Conservation (phyloP, 92 coral and sea anemone genomes). For the Epizoanthus illoricatus region DNA sequence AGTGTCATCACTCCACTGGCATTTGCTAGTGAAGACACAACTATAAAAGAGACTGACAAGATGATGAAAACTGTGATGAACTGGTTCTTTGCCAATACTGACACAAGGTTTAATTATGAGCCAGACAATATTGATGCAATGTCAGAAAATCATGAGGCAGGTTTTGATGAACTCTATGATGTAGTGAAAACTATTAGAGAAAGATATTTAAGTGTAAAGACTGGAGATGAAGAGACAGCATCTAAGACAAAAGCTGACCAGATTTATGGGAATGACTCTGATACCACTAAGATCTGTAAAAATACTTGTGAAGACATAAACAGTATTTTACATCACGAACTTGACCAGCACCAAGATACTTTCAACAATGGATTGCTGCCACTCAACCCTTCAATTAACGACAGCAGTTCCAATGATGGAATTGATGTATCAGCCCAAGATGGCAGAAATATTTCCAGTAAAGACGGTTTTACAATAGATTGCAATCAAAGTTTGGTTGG, state of each 20-base stretch:
- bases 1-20: constrained; percentile 60
- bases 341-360: background rate
- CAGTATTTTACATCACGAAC: background rate
- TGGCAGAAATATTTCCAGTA: background rate
- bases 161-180: constrained; percentile 74
- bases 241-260: background rate
- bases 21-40: constrained; percentile 70
- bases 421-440: background rate
- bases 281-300: background rate
- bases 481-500: background rate
- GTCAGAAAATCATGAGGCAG: constrained; percentile 45
- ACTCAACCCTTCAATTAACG: background rate
- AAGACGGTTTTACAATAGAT: background rate
- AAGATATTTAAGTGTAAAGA: background rate
- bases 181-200: constrained; percentile 66
- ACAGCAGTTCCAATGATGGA: background rate
- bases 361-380: background rate
- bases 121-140: background rate
- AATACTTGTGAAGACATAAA: background rate
- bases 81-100: constrained; percentile 57
- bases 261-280: background rate
- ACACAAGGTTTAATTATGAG: background rate
- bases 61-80: constrained; percentile 67
- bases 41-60: constrained; percentile 61
- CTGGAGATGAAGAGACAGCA: background rate